These are phyloP conservation scores for Laterallus jamaicensis DNA, from an alignment of 2,113 vertebrate species.

Conservation along the genomic window DNA sequence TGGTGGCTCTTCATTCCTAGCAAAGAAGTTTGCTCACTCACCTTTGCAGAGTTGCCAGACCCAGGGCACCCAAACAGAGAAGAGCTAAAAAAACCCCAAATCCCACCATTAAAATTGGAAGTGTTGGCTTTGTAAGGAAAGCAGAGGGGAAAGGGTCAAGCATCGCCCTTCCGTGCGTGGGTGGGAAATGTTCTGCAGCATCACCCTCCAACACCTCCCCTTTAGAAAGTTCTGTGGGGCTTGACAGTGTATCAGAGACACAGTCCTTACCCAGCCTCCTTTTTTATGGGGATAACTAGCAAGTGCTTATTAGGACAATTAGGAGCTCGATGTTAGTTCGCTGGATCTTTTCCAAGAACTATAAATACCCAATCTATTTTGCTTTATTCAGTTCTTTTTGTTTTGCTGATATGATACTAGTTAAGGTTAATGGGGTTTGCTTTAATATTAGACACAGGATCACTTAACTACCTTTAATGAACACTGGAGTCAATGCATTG, in stretches of 20 bases:
- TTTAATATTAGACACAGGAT: constrained; percentile 55
- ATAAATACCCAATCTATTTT: constrained; percentile 50
- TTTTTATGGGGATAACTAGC: background rate
- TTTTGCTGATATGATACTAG: constrained; percentile 67
- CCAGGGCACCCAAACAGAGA: accelerated
- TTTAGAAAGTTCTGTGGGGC: background rate
- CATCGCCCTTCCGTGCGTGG: accelerated
- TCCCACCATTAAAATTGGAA: background rate
- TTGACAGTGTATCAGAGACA: background rate
- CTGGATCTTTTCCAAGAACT: constrained; percentile 51
- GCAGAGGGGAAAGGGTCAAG: background rate
- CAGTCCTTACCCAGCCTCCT: background rate
- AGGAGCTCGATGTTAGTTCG: constrained; percentile 35
- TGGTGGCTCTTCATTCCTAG: background rate
- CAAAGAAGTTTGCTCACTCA: background rate
- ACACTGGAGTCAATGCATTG: constrained; percentile 35
- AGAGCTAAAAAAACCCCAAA: background rate
- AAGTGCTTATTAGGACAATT: constrained; percentile 35
- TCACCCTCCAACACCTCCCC: accelerated
- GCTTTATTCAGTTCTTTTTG: constrained; percentile 65
- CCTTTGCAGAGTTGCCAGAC: accelerated
- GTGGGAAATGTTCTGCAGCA: background rate
- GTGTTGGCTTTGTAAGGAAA: background rate
- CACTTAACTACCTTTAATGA: constrained; percentile 65
- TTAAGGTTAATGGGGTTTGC: constrained; percentile 66